phyloP scores from a whole-genome alignment of 2,113 vertebrate genomes.

The Apodemus speciosus region DNA sequence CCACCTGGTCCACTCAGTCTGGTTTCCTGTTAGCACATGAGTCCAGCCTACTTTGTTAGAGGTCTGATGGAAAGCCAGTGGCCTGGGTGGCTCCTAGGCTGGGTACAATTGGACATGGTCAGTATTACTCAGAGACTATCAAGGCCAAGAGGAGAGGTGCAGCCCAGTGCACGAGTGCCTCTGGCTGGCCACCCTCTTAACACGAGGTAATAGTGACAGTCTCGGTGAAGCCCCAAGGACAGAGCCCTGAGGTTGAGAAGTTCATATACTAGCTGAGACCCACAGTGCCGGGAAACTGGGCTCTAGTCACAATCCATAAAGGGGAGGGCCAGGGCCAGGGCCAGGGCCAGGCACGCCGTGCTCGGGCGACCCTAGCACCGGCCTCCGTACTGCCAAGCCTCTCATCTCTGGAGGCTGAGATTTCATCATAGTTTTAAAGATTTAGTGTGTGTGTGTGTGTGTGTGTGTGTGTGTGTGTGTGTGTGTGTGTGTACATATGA shows the following conservation, averaged over 20 bases:
- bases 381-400: neutral
- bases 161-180: neutral
- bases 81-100: neutral
- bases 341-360: accelerated
- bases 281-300: neutral
- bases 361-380: neutral
- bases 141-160: neutral
- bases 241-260: neutral
- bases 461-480: neutral
- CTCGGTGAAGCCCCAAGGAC: neutral
- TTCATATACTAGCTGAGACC: neutral
- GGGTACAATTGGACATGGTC: neutral
- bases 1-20: neutral
- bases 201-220: neutral
- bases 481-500: neutral
- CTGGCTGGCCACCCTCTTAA: neutral
- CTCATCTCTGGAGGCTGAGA: neutral
- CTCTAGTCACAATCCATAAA: neutral
- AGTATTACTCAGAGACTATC: neutral
- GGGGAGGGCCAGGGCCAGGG: accelerated
- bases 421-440: neutral
- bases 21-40: neutral
- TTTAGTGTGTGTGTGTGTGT: neutral
- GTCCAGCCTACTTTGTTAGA: neutral
- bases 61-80: neutral